Evolutionary conservation across 2,888 invertebrate species (phyloP).

Genomic region (Drosophila pseudotalamancana): DNA sequence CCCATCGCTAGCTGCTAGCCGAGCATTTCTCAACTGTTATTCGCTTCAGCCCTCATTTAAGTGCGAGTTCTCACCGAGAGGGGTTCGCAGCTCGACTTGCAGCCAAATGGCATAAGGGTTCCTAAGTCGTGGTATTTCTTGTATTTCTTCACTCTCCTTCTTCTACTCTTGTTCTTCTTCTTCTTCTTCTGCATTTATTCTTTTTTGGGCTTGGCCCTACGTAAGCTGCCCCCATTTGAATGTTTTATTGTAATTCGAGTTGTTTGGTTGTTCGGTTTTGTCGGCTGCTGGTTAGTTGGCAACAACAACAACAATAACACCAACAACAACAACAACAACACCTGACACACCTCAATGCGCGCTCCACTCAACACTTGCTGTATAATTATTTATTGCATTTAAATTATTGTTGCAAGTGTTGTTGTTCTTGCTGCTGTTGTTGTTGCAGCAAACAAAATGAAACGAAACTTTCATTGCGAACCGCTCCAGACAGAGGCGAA

Average conservation of each 20-base stretch:
- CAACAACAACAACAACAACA: slow-evolving; percentile 43
- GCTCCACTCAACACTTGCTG: slow-evolving; percentile 78
- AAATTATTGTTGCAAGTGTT: slow-evolving; percentile 72
- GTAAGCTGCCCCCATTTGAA: slow-evolving; percentile 53
- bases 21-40: slow-evolving; percentile 12
- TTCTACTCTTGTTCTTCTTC: too few relatives aligned
- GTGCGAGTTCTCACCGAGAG: slow-evolving; percentile 5
- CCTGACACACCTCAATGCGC: slow-evolving; percentile 76
- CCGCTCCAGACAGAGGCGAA: slow-evolving; percentile 19
- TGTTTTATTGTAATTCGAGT: slow-evolving; percentile 59
- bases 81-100: slow-evolving; percentile 29
- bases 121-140: slow-evolving; percentile 13
- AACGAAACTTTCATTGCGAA: slow-evolving; percentile 53
- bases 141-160: too few relatives aligned
- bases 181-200: too few relatives aligned
- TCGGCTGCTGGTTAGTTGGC: slow-evolving; percentile 34
- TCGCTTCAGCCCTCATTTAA: slow-evolving; percentile 14
- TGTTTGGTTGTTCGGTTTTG: slow-evolving; percentile 41
- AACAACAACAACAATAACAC: slow-evolving; percentile 3
- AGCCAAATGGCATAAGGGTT: slow-evolving; percentile 16
- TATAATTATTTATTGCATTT: slow-evolving; percentile 82
- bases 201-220: slow-evolving; percentile 56
- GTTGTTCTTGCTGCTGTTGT: slow-evolving; percentile 31
- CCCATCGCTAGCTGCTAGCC: slow-evolving; percentile 19
- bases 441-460: slow-evolving; percentile 56